phyloP scores from a whole-genome alignment of 2,797 vertebrate genomes.

The Alauda arvensis region DNA sequence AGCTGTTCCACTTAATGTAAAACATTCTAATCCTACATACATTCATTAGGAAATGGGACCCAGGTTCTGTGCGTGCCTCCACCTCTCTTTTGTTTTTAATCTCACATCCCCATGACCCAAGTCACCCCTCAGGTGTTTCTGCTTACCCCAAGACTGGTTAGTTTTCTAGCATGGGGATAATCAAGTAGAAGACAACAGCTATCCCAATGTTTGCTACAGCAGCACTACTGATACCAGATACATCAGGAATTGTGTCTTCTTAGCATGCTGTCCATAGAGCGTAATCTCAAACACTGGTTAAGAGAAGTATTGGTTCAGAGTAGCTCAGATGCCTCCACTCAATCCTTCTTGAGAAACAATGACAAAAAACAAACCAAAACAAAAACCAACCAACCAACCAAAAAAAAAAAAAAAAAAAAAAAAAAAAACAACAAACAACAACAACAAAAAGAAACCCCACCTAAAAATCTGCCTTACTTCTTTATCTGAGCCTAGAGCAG shows the following conservation, averaged over 20 bases:
- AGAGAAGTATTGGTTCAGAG: not conserved
- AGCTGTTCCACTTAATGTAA: not conserved
- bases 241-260: not conserved
- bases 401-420: rapidly evolving
- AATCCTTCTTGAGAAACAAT: not conserved
- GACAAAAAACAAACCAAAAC: too few species aligned
- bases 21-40: not conserved
- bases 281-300: not conserved
- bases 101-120: not conserved
- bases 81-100: not conserved
- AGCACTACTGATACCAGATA: not conserved
- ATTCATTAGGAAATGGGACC: not conserved
- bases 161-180: not conserved
- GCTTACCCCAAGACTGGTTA: not conserved
- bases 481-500: not conserved
- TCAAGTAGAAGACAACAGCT: not conserved
- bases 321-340: not conserved
- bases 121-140: not conserved
- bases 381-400: too few species aligned
- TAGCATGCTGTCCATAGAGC: not conserved
- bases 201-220: not conserved
- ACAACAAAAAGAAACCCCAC: too few species aligned
- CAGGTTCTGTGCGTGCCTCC: not conserved
- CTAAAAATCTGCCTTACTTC: not conserved
- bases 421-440: too few species aligned